phyloP scores from a whole-genome alignment of 2,113 vertebrate species.

The Etheostoma spectabile region DNA sequence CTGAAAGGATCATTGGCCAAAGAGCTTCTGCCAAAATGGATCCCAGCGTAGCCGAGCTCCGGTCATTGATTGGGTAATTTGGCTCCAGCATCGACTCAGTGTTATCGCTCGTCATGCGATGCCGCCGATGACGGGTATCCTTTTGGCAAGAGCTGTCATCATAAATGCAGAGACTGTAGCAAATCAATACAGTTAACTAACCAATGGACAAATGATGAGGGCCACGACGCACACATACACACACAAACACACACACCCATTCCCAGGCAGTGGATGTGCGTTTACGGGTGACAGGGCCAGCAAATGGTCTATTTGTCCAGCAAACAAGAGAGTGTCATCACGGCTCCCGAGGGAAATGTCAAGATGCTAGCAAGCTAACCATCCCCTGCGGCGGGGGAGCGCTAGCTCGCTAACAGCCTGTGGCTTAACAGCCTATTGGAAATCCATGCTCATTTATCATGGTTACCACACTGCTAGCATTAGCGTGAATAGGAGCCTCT shows the following conservation, averaged over 20 bases:
- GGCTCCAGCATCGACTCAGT: constrained; percentile 39
- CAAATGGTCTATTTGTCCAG: constrained; percentile 68
- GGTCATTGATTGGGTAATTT: constrained; percentile 53
- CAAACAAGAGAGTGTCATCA: constrained; percentile 60
- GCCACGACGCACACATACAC: constrained; percentile 6
- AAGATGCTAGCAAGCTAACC: constrained; percentile 48
- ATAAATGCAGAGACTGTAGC: constrained; percentile 46
- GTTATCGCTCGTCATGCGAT: constrained; percentile 40
- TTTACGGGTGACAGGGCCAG: constrained; percentile 45
- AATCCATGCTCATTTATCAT: constrained; percentile 71
- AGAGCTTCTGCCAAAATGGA: constrained; percentile 54
- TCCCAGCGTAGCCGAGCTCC: constrained; percentile 21
- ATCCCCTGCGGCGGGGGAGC: not conserved
- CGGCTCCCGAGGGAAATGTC: constrained; percentile 63
- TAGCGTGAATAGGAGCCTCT: constrained; percentile 37
- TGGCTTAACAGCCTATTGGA: constrained; percentile 57
- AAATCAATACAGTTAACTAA: constrained; percentile 63
- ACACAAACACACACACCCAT: constrained; percentile 2
- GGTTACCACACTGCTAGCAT: constrained; percentile 69
- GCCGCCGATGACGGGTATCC: constrained; percentile 26
- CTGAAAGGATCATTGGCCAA: constrained; percentile 49
- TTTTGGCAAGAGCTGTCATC: constrained; percentile 46
- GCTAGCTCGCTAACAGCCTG: constrained; percentile 36
- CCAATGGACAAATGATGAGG: constrained; percentile 36
- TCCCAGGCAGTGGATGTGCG: constrained; percentile 24